phyloP scores from a whole-genome alignment of 1,140 invertebrate genomes.

The Cyphomyrmex costatus region DNA sequence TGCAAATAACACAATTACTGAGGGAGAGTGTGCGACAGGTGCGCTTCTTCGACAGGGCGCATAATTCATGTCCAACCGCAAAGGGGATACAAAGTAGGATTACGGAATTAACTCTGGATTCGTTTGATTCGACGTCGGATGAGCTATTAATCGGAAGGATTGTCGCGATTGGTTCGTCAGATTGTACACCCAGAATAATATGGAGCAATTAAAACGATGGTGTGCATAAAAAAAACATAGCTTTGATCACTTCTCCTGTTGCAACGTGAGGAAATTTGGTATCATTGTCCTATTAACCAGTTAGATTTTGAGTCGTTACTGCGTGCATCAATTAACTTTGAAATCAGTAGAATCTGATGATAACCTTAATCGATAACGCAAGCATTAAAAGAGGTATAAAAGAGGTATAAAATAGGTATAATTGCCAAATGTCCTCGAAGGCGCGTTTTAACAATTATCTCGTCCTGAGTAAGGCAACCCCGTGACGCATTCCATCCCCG shows the following conservation, averaged over 20 bases:
- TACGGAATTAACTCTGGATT: conserved; percentile 70
- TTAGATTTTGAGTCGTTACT: neutral
- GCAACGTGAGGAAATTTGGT: neutral
- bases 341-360: neutral
- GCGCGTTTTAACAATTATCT: conserved; percentile 76
- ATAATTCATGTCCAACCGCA: conserved; percentile 70
- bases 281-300: neutral
- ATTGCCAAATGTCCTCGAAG: conserved; percentile 60
- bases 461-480: conserved; percentile 60
- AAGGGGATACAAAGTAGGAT: conserved; percentile 13
- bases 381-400: neutral
- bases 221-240: neutral
- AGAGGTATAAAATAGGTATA: conserved; percentile 60
- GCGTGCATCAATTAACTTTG: neutral
- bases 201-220: conserved; percentile 17
- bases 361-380: neutral
- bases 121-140: conserved; percentile 57
- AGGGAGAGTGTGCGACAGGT: conserved; percentile 67
- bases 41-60: conserved; percentile 71
- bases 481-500: conserved; percentile 62
- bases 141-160: conserved; percentile 75
- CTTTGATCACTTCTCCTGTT: neutral
- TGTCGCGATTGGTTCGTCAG: conserved; percentile 55
- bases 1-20: conserved; percentile 76
- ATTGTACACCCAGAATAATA: neutral